Evolutionary conservation across 2,113 vertebrate genomes (phyloP).

Genomic region (Struthidea cinerea): DNA sequence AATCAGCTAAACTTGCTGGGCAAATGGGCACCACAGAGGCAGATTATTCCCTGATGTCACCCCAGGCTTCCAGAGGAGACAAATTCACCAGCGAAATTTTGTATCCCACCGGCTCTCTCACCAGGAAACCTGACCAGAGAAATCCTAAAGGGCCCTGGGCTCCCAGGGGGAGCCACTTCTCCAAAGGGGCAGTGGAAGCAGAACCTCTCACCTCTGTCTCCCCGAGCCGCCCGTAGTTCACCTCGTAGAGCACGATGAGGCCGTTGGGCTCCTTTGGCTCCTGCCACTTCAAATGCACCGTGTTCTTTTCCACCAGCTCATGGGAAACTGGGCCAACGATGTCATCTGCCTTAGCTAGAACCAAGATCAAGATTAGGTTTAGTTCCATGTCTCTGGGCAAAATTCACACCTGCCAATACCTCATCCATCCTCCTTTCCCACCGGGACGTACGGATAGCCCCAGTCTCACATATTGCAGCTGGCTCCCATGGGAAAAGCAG

Average conservation of each 20-base stretch:
- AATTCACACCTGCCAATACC: neutral
- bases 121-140: neutral
- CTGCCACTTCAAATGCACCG: constrained; percentile 85
- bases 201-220: constrained; percentile 82
- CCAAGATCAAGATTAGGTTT: neutral
- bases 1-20: neutral
- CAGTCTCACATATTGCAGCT: fast-evolving
- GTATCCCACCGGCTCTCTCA: fast-evolving
- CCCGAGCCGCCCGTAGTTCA: constrained; percentile 85
- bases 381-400: neutral
- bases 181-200: neutral
- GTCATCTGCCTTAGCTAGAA: constrained; percentile 88
- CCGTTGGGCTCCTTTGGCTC: constrained; percentile 88
- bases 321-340: constrained; percentile 80
- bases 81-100: neutral
- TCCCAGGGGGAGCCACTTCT: neutral
- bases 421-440: neutral
- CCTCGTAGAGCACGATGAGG: constrained; percentile 93
- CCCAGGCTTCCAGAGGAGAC: neutral
- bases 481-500: neutral
- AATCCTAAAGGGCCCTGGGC: neutral
- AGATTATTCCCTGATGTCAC: neutral
- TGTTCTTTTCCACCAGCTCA: constrained; percentile 80
- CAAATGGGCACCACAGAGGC: fast-evolving
- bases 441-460: neutral